Percentiles rank a stretch among this genome's conserved stretches.
Conservation (phyloP, 1,140 invertebrate species). For the Tyrophagus putrescentiae region DNA sequence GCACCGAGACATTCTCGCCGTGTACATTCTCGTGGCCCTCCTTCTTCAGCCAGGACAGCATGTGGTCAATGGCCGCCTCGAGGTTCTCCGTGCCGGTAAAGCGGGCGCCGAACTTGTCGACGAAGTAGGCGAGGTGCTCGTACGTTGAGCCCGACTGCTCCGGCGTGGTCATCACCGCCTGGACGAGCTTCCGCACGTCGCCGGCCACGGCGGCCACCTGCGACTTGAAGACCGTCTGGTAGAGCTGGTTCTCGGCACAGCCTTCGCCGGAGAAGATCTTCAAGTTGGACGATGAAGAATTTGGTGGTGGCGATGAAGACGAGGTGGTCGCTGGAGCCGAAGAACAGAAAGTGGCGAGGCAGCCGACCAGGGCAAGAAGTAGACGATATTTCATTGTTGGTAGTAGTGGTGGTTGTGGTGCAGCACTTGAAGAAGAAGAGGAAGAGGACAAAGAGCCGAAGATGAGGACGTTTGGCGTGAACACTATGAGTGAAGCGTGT, state of each 20-base stretch:
- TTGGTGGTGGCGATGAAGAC: too few species aligned
- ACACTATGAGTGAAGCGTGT: too few species aligned
- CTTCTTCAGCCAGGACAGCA: conserved; percentile 41
- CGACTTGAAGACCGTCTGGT: not conserved
- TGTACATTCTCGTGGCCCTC: conserved; percentile 46
- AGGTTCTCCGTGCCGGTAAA: conserved; percentile 46
- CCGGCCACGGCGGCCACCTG: conserved; percentile 20
- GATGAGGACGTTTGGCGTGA: too few species aligned
- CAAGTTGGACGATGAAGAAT: too few species aligned
- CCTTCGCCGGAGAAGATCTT: too few species aligned
- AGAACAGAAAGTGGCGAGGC: too few species aligned
- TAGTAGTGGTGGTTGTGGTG: too few species aligned
- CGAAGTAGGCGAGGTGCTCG: conserved; percentile 47
- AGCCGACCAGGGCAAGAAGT: too few species aligned
- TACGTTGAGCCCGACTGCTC: conserved; percentile 43
- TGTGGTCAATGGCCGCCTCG: conserved; percentile 55
- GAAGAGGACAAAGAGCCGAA: too few species aligned
- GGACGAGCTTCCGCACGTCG: conserved; percentile 43
- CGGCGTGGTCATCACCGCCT: conserved; percentile 41
- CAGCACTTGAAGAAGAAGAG: too few species aligned
- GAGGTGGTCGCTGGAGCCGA: too few species aligned
- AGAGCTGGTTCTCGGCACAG: not conserved
- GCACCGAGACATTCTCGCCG: conserved; percentile 41
- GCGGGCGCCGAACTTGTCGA: conserved; percentile 54
- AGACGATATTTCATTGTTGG: too few species aligned